Conservation (phyloP, 2,797 vertebrate genomes). For the Pyrocephalus nanus region DNA sequence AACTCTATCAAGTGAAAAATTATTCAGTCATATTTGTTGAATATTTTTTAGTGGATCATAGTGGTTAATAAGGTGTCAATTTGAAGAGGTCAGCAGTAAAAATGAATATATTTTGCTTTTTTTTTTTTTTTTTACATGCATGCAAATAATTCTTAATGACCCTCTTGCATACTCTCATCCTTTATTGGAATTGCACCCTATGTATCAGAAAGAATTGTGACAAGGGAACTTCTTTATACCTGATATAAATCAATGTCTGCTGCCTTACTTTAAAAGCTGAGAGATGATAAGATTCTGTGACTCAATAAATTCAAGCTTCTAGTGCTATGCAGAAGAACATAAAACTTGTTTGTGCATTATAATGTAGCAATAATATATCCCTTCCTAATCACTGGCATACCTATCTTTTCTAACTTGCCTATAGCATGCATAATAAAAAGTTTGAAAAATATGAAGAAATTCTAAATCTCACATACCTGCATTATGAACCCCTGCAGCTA, state of each 20-base stretch:
- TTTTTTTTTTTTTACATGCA: neutral
- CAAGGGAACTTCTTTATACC: conserved; percentile 53
- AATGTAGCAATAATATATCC: conserved; percentile 68
- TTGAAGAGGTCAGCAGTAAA: conserved; percentile 39
- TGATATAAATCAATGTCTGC: conserved; percentile 62
- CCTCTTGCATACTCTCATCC: neutral
- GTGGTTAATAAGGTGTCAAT: neutral
- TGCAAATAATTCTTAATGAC: conserved; percentile 62
- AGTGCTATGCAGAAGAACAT: conserved; percentile 71
- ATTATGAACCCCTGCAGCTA: conserved; percentile 65
- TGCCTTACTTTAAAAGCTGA: conserved; percentile 69
- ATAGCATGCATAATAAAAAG: conserved; percentile 72
- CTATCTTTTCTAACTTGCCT: conserved; percentile 67
- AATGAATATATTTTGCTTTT: neutral
- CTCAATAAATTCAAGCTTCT: conserved; percentile 70
- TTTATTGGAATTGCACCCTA: conserved; percentile 49
- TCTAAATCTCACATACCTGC: conserved; percentile 64
- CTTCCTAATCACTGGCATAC: conserved; percentile 64
- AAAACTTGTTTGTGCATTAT: conserved; percentile 74
- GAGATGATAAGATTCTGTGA: conserved; percentile 61
- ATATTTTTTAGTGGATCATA: neutral
- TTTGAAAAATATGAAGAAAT: conserved; percentile 63
- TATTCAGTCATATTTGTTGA: neutral
- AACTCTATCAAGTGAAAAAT: conserved; percentile 10
- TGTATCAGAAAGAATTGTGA: conserved; percentile 59